Conservation (phyloP, 1,140 invertebrate species). For the Ruditapes philippinarum region DNA sequence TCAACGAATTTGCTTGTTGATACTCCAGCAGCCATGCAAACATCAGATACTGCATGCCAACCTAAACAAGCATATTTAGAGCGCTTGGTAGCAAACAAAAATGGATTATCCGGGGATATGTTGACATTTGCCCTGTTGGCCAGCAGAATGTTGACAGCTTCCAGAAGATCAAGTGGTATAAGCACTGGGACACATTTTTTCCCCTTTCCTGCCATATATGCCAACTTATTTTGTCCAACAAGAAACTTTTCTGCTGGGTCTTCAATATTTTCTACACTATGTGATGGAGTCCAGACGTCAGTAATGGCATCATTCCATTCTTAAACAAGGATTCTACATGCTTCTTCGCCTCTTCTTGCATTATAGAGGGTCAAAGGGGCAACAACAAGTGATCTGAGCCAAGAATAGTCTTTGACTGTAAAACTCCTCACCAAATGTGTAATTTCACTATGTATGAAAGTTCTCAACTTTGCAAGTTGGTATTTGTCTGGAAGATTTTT, state of each 20-base stretch:
- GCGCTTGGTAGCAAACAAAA: conserved; percentile 65
- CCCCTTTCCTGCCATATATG: conserved; percentile 59
- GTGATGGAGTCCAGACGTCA: conserved; percentile 48
- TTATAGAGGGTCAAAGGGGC: conserved; percentile 62
- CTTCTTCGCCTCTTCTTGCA: conserved; percentile 65
- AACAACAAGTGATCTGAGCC: conserved; percentile 58
- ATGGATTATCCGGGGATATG: conserved; percentile 44
- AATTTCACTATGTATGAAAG: conserved; percentile 43
- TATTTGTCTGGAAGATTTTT: conserved; percentile 20
- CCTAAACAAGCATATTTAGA: conserved; percentile 57
- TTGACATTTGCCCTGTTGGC: conserved; percentile 52
- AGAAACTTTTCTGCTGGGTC: conserved; percentile 69
- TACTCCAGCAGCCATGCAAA: conserved; percentile 49
- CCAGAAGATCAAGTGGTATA: conserved; percentile 57
- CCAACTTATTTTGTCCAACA: conserved; percentile 58
- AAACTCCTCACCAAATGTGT: conserved; percentile 33
- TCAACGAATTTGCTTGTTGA: too few species aligned
- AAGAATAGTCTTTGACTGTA: conserved; percentile 44
- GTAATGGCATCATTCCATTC: conserved; percentile 58
- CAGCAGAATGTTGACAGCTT: conserved; percentile 51
- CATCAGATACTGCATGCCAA: conserved; percentile 62
- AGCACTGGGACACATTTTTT: conserved; percentile 68
- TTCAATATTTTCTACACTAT: conserved; percentile 52
- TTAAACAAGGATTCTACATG: conserved; percentile 36
- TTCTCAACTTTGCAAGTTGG: conserved; percentile 47